A percentile compares a stretch with the other conserved stretches of the same genome.
These are phyloP conservation scores for Branchinecta sandiegonensis DNA, from an alignment of 2,888 invertebrate species.

Conservation along the genomic window DNA sequence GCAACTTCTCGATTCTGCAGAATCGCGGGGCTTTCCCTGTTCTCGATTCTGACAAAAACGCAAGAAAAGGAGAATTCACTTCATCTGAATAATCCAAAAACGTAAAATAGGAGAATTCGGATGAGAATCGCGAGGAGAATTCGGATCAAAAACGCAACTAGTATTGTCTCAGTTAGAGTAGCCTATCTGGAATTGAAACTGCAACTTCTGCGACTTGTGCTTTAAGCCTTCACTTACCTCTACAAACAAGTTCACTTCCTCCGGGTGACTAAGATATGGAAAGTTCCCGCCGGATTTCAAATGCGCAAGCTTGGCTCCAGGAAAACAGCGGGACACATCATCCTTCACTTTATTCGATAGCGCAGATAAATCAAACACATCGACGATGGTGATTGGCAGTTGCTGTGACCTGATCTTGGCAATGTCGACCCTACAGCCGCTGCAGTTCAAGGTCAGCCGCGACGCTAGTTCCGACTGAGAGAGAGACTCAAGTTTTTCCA, in stretches of 20 bases:
- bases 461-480: constrained; percentile 70
- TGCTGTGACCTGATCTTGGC: constrained; percentile 45
- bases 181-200: no score
- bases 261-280: constrained; percentile 70
- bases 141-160: no score
- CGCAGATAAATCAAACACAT: constrained; percentile 78
- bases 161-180: no score
- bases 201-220: background rate
- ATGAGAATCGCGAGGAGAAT: no score
- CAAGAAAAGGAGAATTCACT: no score
- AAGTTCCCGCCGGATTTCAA: constrained; percentile 79
- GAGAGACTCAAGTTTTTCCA: constrained; percentile 65
- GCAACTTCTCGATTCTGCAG: no score
- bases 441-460: constrained; percentile 68
- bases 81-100: no score
- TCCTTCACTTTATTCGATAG: constrained; percentile 57
- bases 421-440: constrained; percentile 60
- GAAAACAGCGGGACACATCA: constrained; percentile 69
- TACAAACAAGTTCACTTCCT: constrained; percentile 76
- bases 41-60: no score
- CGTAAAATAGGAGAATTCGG: no score
- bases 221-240: constrained; percentile 42
- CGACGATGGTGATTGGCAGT: constrained; percentile 64
- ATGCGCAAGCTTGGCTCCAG: constrained; percentile 68
- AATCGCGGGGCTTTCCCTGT: no score